phyloP scores from a whole-genome alignment of 1,140 invertebrate species.

The Drosophila sucinea region DNA sequence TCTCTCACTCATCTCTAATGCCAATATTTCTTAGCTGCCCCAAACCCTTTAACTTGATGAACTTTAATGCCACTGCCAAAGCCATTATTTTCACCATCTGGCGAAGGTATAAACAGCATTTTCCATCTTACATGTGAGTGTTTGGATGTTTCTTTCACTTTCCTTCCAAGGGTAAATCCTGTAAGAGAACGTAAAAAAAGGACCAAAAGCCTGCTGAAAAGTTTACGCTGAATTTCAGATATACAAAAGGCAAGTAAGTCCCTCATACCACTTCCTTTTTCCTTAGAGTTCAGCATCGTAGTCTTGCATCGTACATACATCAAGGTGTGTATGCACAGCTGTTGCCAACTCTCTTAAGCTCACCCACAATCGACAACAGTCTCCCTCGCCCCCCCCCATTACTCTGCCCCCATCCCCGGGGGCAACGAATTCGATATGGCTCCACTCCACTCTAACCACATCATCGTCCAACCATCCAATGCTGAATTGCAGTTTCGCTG shows the following conservation, averaged over 20 bases:
- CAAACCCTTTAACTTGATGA: neutral
- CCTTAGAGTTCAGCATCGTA: neutral
- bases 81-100: slow-evolving; percentile 60
- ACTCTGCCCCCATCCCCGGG: slow-evolving; percentile 11
- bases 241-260: slow-evolving; percentile 44
- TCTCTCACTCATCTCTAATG: slow-evolving; percentile 40
- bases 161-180: slow-evolving; percentile 53
- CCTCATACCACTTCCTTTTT: neutral
- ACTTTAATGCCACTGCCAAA: slow-evolving; percentile 2
- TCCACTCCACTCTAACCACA: neutral
- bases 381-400: neutral
- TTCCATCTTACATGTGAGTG: slow-evolving; percentile 5
- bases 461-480: slow-evolving; percentile 8
- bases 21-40: neutral
- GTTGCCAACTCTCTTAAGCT: slow-evolving; percentile 44
- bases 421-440: slow-evolving; percentile 58
- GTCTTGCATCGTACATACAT: slow-evolving; percentile 5
- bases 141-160: slow-evolving; percentile 56
- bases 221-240: slow-evolving; percentile 74
- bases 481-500: slow-evolving; percentile 66
- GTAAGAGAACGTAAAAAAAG: slow-evolving; percentile 21
- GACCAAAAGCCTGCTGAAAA: slow-evolving; percentile 31
- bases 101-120: slow-evolving; percentile 25
- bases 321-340: slow-evolving; percentile 63
- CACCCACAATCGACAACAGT: slow-evolving; percentile 40